These are phyloP conservation scores for Harmothoe impar DNA, from an alignment of 2,888 invertebrate genomes.

Conservation along the genomic window DNA sequence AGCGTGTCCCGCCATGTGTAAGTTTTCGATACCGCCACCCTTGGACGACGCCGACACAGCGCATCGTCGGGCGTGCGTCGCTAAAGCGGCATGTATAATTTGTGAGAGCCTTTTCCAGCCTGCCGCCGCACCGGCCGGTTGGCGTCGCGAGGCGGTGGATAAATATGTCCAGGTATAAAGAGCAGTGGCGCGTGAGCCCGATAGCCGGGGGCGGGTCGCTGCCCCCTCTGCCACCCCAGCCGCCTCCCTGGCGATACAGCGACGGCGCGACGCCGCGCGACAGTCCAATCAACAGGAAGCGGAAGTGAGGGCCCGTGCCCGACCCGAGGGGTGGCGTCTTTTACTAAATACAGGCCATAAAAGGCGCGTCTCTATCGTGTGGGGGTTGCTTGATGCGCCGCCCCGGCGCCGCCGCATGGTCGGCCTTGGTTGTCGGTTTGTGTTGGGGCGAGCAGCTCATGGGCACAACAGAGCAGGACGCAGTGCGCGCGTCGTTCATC, in stretches of 20 bases:
- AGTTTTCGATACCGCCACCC: slow-evolving; percentile 16
- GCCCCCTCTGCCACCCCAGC: not conserved
- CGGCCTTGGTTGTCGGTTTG: not conserved
- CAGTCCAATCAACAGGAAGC: slow-evolving; percentile 43
- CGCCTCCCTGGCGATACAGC: not conserved
- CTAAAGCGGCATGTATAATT: slow-evolving; percentile 26
- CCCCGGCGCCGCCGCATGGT: not conserved
- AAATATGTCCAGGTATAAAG: slow-evolving; percentile 61
- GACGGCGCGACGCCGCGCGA: slow-evolving; percentile 8
- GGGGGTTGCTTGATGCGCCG: not conserved
- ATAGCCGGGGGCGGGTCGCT: slow-evolving; percentile 44
- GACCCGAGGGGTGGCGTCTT: slow-evolving; percentile 25
- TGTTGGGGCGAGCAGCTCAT: not conserved
- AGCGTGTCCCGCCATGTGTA: not conserved
- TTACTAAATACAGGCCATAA: not conserved
- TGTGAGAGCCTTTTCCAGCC: slow-evolving; percentile 4
- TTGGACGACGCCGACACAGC: not conserved
- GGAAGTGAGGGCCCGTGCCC: not conserved
- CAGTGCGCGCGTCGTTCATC: not conserved
- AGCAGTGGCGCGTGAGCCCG: slow-evolving; percentile 36
- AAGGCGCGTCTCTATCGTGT: not conserved
- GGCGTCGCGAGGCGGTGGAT: slow-evolving; percentile 1
- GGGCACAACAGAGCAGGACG: not conserved
- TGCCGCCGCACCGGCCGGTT: not conserved
- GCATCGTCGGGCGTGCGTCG: not conserved